Base-by-base conservation (phyloP, 2,113 vertebrate species). In the Actinemys pallida region DNA sequence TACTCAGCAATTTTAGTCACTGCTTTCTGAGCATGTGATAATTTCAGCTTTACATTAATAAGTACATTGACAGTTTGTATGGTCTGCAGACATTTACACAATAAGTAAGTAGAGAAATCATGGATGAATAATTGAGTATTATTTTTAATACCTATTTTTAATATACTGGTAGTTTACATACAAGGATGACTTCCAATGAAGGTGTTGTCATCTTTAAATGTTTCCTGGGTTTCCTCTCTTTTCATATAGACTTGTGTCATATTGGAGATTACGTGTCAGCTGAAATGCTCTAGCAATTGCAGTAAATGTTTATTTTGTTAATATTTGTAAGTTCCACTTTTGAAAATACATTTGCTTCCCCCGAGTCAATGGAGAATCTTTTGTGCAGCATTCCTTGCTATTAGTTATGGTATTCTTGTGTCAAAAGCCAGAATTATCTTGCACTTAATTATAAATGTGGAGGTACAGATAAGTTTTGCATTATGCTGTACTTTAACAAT, bases 281-380 rank as follows among this genome's bases (percentile, higher is more conserved):
- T 92, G 93, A 72, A 93, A 95, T 92, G 10, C 5, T 62, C 82
- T n/a, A 5, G 31, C 39, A 96, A 90, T 89, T 31, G 94, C 59
- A 94, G 69, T 16, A 90, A 76, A 56, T 86, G 52, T 29, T 76
- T 92, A 56, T 24, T 79, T 29, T 72, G 54, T 57, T 95, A 88
- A 89, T 96, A 45, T 93, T 84, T 81, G 45, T 75, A 87, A 95
- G 84, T 7, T 90, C 47, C 80, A 10, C 12, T 72, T 95, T 78
- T 59, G 75, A 88, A 94, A 76, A 14, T 52, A 12, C 27, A 24
- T 86, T 83, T 69, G 10, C 56, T 96, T 65, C 86, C 87, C 94
- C 52, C 42, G 42, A 86, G 84, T 94, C 69, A 90, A 8, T 54
- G 82, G 20, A 86, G 31, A 81, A 86, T 10, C 42, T 91, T 95